Evolutionary conservation across 2,888 invertebrate genomes (phyloP), one percentile per base, ranked within the genome.

Genomic region (Branchipolynoe longqiensis): DNA sequence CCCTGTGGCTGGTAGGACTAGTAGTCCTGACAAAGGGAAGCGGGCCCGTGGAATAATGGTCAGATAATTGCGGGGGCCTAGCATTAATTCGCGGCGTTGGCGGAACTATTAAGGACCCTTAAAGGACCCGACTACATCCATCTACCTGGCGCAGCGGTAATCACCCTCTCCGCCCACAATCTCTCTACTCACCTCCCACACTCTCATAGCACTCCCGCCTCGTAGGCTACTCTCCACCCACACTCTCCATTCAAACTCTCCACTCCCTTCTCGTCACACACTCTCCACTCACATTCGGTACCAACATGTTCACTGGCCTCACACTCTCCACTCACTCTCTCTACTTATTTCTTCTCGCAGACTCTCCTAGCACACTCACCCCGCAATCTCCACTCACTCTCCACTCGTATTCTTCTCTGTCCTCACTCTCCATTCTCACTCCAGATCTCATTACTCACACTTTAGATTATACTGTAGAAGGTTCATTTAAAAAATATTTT

Each of bases 41-140:
- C n/a, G 33, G 22, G 8, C 18, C 18, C 36, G 38, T 69, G 38
- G 69, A 69, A 69, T 62, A 69, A 69, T 69, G 69, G 69, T 69
- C 69, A 36, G 36, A 69, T 69, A 69, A 69, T 69, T 33, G 38
- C 69, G 38, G 36, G 48, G 69, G 33, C 33, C 18, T 38, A 14
- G 69, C 33, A 69, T 69, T 69, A 69, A 69, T 69, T 36, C 69
- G 14, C 38, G 22, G 22, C 38, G 69, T 38, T n/a, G 38, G 33
- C 69, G 69, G 69, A 69, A 36, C 38, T 69, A 38, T 33, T 69
- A 69, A 69, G 69, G 69, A 38, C 36, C 36, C 38, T 69, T n/a
- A 69, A 33, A 18, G 69, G n/a, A 33, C 69, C 18, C 3, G 38
- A 69, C 36, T 33, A 69, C 69, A 69, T 33, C 69, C 22, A 69